Percentiles rank a stretch among this genome's conserved stretches.
Conservation (phyloP, 2,113 vertebrate species). For the Anas platyrhynchos region DNA sequence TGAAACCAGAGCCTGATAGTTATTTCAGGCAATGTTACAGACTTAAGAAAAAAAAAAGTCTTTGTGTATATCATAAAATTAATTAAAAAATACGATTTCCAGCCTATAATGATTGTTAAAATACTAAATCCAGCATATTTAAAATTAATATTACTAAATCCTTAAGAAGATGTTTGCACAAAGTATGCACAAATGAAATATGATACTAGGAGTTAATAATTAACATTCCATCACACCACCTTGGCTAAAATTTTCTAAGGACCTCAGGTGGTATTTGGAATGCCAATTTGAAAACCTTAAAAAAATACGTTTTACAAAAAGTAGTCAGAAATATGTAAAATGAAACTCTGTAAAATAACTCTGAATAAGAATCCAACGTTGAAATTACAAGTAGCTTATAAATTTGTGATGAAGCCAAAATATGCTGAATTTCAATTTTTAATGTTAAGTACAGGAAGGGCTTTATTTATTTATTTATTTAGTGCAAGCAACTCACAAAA, state of each 20-base stretch:
- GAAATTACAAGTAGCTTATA: background rate
- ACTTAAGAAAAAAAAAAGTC: background rate
- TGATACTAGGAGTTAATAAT: background rate
- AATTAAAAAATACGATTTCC: background rate
- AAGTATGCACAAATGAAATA: background rate
- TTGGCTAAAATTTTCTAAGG: background rate
- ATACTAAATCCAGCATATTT: background rate
- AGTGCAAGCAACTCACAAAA: background rate
- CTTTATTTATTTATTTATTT: background rate
- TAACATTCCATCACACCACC: background rate
- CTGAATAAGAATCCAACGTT: background rate
- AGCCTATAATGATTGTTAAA: background rate
- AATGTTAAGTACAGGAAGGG: background rate
- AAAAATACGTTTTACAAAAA: background rate
- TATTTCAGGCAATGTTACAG: background rate
- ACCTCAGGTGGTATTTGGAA: background rate
- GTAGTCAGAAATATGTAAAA: background rate
- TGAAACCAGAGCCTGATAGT: background rate
- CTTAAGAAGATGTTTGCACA: background rate
- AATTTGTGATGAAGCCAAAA: background rate
- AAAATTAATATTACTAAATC: background rate
- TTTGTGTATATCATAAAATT: background rate
- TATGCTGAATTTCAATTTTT: background rate
- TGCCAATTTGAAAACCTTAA: background rate
- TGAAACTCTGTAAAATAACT: background rate